Evolutionary conservation across 2,888 invertebrate genomes (phyloP), one percentile per base, ranked within the genome.

Genomic region (Archips crataeganus): DNA sequence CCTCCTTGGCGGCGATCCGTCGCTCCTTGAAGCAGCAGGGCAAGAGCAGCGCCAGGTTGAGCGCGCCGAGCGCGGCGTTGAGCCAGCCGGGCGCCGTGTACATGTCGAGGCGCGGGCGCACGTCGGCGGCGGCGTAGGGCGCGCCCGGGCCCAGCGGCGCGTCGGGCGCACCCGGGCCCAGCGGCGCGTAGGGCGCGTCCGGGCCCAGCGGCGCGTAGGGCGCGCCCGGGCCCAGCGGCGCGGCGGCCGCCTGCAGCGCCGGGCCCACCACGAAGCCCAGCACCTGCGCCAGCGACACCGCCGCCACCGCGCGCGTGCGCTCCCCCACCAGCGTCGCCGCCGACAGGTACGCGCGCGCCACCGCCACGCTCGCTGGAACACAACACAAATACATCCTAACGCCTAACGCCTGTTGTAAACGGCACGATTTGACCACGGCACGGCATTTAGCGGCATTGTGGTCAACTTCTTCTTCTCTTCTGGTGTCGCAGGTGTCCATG

Each of bases 61-160:
- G 74, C 8, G 97, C 80, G 13, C 97, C 97, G 82, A 98, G 94
- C 36, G 96, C 77, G 2, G 97, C 97, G 88, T 98, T 98, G 81
- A 97, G 96, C 98, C 98, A 98, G 5, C 97, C 98, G 3, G 97
- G 95, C 10, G 97, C 97, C 0, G 98, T 98, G 92, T 97, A 98
- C 98, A 98, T 98, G 89, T 98, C 97, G 61, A 98, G 91, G 62
- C 96, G 95, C 61, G 97, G 85, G 9, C 95, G 90, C n/a, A 95
- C 86, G 76, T 88, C 85, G 69, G 89, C 0, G 97, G 97, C 23
- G 83, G 83, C 13, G 87, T 91, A 91, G 39, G 89, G 83, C 11
- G 76, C 80, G 13, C 96, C 92, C 64, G 96, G 95, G 1, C 98
- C 98, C 49, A 98, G 90, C 3, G 97, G 97, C 13, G 98, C 97